Percentiles rank a stretch among this genome's conserved stretches.
Conservation (phyloP, 2,888 invertebrate species). For the Drosophila limbata region DNA sequence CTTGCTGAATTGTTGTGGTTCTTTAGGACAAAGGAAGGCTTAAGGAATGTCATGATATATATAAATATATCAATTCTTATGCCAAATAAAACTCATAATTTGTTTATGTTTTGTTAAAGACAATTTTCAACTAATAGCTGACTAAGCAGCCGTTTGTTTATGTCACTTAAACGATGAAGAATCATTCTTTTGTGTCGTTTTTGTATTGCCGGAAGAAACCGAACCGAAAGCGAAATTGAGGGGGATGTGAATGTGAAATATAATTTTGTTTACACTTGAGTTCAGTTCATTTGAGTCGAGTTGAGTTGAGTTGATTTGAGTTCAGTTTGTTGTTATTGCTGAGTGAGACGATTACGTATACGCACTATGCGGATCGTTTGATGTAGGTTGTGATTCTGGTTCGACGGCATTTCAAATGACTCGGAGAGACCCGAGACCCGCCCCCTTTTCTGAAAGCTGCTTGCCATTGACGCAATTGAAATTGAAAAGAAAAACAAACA, state of each 20-base stretch:
- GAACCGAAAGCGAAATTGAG: constrained; percentile 60
- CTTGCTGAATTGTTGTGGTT: background rate
- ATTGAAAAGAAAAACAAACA: constrained; percentile 55
- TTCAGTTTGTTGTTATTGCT: constrained; percentile 2
- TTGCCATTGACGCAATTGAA: constrained; percentile 68
- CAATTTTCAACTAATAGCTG: constrained; percentile 36
- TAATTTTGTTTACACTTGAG: constrained; percentile 16
- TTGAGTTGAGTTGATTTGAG: constrained; percentile 16
- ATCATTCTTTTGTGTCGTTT: constrained; percentile 13
- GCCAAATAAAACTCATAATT: background rate
- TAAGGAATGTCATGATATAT: too few species aligned
- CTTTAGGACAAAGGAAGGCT: background rate
- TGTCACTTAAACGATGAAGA: constrained; percentile 52
- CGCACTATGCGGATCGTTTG: constrained; percentile 31
- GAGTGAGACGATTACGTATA: constrained; percentile 25
- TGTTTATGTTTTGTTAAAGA: constrained; percentile 24
- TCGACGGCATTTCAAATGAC: constrained; percentile 29
- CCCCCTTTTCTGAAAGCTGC: constrained; percentile 14
- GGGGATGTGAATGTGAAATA: constrained; percentile 4
- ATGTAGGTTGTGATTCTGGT: constrained; percentile 47
- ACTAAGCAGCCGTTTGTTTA: constrained; percentile 59
- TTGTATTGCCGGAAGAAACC: constrained; percentile 59
- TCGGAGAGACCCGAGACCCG: constrained; percentile 9
- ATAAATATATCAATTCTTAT: background rate
- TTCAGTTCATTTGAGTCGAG: constrained; percentile 19